Percentiles rank a stretch among this genome's conserved stretches.
These are phyloP conservation scores for Melanchra persicariae DNA, from an alignment of 2,888 invertebrate genomes.

Conservation along the genomic window DNA sequence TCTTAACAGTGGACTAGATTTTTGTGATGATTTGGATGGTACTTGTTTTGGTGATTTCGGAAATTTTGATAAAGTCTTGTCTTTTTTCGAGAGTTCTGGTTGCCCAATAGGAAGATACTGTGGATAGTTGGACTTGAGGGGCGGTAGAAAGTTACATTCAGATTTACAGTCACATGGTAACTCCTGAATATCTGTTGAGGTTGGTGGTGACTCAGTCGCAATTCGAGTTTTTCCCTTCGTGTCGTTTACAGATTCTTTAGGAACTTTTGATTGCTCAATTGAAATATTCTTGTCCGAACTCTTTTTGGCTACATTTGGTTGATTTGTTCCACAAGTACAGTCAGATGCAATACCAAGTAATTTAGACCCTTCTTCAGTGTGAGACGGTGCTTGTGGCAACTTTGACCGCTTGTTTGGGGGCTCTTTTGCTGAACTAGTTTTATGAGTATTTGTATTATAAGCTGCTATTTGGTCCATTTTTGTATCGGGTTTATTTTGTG, in stretches of 20 bases:
- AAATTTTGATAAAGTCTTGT: not conserved
- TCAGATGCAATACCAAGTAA: not conserved
- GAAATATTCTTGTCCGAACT: not conserved
- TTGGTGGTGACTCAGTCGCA: not conserved
- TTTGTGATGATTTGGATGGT: not conserved
- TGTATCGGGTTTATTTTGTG: not conserved
- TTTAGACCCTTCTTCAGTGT: not conserved
- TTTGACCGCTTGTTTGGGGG: not conserved
- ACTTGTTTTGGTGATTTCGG: conserved; percentile 1
- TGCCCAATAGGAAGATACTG: not conserved
- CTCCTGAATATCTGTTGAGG: not conserved
- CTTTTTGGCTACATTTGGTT: not conserved
- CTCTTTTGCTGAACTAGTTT: not conserved
- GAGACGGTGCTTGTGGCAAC: not conserved
- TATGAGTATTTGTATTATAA: not conserved
- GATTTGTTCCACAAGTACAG: conserved; percentile 2
- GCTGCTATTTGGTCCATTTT: not conserved
- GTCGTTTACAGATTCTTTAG: not conserved
- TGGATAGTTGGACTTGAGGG: not conserved
- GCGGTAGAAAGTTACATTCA: not conserved
- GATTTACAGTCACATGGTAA: not conserved
- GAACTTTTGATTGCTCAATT: not conserved
- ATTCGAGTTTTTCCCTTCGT: not conserved
- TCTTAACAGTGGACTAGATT: not conserved
- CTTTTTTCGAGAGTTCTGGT: not conserved